Evolutionary conservation across 2,888 invertebrate species (phyloP), one percentile per base, ranked within the genome.

Genomic region (Pecten maximus): DNA sequence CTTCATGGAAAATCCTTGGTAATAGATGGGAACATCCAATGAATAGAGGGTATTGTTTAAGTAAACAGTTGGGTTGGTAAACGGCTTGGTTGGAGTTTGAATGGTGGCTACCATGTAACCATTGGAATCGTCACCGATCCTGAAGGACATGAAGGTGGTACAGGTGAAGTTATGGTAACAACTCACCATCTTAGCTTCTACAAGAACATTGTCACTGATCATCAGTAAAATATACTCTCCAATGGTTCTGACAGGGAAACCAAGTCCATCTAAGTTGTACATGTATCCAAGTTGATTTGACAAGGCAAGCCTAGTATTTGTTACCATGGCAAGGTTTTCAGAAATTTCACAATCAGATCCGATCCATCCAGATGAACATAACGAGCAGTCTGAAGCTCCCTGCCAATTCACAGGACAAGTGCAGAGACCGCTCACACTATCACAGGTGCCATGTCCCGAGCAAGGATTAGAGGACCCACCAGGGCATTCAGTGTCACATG

Each of bases 141-240:
- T 90, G 4, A 93, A 91, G 19, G 93, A 93, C 48, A 95, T 87
- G 50, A 94, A 93, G 28, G 94, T 91, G 39, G 93, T 74, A 87
- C 95, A 95, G 40, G 94, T 93, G 90, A 92, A 94, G 89, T 94
- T 94, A 87, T 94, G 92, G 87, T 94, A 92, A 86, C 95, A 95
- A 2, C 93, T 92, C 10, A 95, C 91, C 90, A 94, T 92, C 87
- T 94, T 95, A 40, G 93, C 95, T 90, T 94, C 92, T 15, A 95
- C 91, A 23, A 94, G 88, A 2, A 95, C 39, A 12, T 93, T 92
- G 44, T 92, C 91, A 16, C 92, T 89, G 0, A 95, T 48, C 12
- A 93, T 92, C 40, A 95, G 91, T 19, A 95, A 88, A 40, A 93
- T 86, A 87, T 92, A 91, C 88, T 94, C 94, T 16, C 93, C 94